These are phyloP conservation scores for Meliscaeva auricollis DNA, from an alignment of 2,888 invertebrate genomes.

Conservation along the genomic window DNA sequence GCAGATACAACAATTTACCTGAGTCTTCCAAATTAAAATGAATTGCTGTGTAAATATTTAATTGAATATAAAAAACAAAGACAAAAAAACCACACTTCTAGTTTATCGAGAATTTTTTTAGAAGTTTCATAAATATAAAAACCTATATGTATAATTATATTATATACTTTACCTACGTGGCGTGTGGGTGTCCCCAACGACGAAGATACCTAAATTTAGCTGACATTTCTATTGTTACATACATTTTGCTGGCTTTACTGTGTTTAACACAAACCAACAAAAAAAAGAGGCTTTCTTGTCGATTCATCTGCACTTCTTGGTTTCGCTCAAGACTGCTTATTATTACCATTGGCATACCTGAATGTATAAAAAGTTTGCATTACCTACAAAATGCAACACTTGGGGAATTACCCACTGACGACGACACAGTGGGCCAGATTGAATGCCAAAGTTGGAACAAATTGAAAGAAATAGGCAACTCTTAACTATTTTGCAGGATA, in stretches of 20 bases:
- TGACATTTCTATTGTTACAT: constrained; percentile 70
- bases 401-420: constrained; percentile 62
- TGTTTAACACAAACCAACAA: constrained; percentile 9
- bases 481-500: too few relatives aligned
- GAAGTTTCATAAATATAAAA: constrained; percentile 42
- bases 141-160: neutral
- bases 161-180: constrained; percentile 16
- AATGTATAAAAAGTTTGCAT: constrained; percentile 51
- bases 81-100: constrained; percentile 24
- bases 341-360: constrained; percentile 38
- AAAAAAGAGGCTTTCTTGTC: constrained; percentile 65
- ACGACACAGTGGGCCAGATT: constrained; percentile 11
- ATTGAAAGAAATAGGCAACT: too few relatives aligned
- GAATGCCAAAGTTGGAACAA: neutral
- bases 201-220: constrained; percentile 27
- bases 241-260: constrained; percentile 24
- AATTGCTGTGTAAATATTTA: neutral
- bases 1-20: neutral
- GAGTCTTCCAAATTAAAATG: constrained; percentile 24
- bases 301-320: constrained; percentile 49
- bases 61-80: neutral
- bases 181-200: constrained; percentile 55
- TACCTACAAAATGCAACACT: constrained; percentile 54
- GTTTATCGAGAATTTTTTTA: constrained; percentile 16
- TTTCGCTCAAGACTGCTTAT: constrained; percentile 32